phyloP scores from a whole-genome alignment of 2,797 vertebrate species.

The Botia almorhae region DNA sequence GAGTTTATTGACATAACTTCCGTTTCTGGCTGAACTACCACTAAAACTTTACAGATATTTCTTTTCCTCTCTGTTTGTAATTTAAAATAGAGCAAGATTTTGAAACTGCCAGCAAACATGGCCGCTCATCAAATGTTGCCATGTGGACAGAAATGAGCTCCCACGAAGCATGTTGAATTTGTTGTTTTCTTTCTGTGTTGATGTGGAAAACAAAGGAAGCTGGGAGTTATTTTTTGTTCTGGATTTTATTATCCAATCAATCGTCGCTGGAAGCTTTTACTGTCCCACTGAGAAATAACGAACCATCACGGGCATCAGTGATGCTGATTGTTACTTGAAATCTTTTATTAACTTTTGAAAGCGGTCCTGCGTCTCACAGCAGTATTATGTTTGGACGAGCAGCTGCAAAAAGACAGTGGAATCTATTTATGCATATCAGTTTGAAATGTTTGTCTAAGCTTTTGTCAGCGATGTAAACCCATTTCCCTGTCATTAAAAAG shows the following conservation, averaged over 20 bases:
- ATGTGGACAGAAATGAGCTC: not conserved
- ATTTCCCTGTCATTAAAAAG: conserved; percentile 15
- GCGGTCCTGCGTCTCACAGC: not conserved
- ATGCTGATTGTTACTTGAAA: conserved; percentile 11
- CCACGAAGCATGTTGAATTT: conserved; percentile 25
- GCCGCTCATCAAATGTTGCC: conserved; percentile 8
- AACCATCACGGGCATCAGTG: not conserved
- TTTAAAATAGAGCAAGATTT: not conserved
- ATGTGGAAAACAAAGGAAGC: not conserved
- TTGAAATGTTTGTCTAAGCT: conserved; percentile 30
- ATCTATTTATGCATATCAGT: not conserved
- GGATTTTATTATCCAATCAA: conserved; percentile 14
- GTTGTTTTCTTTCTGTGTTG: conserved; percentile 2
- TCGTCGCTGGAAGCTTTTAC: conserved; percentile 10
- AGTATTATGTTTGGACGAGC: not conserved
- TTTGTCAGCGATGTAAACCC: conserved; percentile 34
- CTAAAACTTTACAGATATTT: not conserved
- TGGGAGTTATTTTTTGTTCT: not conserved
- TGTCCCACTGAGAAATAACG: not conserved
- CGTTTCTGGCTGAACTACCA: not conserved
- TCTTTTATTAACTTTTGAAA: not conserved
- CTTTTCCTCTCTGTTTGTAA: not conserved
- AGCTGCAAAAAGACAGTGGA: conserved; percentile 1
- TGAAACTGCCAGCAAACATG: not conserved
- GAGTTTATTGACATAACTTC: not conserved